Percentiles rank a stretch among this genome's conserved stretches.
These are phyloP conservation scores for Hoplostethus mediterraneus DNA, from an alignment of 2,797 vertebrate species.

Conservation along the genomic window DNA sequence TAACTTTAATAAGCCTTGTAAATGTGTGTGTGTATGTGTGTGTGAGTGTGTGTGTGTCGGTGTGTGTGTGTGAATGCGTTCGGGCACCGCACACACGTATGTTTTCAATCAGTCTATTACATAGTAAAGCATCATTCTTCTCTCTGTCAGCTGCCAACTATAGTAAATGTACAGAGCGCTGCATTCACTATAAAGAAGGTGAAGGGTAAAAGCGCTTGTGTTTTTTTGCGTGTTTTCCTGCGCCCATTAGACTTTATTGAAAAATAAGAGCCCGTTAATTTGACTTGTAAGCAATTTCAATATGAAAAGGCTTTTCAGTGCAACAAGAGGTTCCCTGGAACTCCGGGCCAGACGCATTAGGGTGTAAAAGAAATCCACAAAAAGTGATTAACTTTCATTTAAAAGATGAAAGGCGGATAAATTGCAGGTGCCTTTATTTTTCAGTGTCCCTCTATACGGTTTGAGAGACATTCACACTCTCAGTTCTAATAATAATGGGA, in stretches of 20 bases:
- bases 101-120: conserved; percentile 68
- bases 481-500: too few species aligned
- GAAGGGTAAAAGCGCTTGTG: neutral
- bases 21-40: conserved; percentile 35
- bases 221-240: neutral
- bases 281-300: neutral
- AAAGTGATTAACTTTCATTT: neutral
- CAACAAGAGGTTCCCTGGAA: neutral
- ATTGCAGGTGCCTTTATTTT: neutral
- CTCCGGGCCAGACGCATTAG: neutral
- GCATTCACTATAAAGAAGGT: conserved; percentile 13
- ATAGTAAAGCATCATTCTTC: conserved; percentile 56
- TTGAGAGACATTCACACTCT: too few species aligned
- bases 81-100: conserved; percentile 22
- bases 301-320: too few species aligned
- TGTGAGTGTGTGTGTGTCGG: conserved; percentile 9
- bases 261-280: neutral
- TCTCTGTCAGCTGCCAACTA: conserved; percentile 61
- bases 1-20: conserved; percentile 61
- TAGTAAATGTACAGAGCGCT: conserved; percentile 41
- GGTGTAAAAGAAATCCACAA: neutral
- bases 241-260: neutral
- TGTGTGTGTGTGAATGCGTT: neutral
- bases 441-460: too few species aligned
- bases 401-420: neutral